A percentile compares a stretch with the other conserved stretches of the same genome.
phyloP scores from a whole-genome alignment of 2,888 invertebrate genomes.

The Leucania comma region DNA sequence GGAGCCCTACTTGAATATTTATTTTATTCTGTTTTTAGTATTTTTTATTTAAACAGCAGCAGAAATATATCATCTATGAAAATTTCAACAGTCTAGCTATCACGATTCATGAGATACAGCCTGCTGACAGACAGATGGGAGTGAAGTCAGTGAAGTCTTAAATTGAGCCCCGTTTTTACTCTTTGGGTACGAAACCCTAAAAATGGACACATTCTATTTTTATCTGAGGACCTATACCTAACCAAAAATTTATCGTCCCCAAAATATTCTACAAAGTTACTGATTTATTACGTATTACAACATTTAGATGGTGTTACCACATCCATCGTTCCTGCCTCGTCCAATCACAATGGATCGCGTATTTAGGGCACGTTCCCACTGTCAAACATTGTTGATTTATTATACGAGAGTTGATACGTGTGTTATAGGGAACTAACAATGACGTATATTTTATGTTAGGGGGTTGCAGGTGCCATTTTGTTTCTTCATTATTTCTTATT shows the following conservation, averaged over 20 bases:
- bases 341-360: constrained; percentile 60
- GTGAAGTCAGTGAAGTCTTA: no score
- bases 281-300: constrained; percentile 46
- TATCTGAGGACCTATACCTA: neutral
- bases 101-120: no score
- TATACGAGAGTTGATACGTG: constrained; percentile 49
- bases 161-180: no score
- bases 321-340: constrained; percentile 40
- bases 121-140: no score
- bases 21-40: no score
- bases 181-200: neutral
- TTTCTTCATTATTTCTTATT: constrained; percentile 2
- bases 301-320: constrained; percentile 30
- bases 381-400: constrained; percentile 67
- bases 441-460: constrained; percentile 10
- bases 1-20: no score
- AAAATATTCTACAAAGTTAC: constrained; percentile 23
- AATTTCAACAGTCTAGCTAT: no score
- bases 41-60: no score
- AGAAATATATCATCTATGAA: no score
- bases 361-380: constrained; percentile 64
- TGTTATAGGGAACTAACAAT: constrained; percentile 42
- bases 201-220: neutral
- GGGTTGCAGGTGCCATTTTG: constrained; percentile 1
- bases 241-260: constrained; percentile 5